Base-by-base conservation (phyloP, 2,113 vertebrate genomes). In the Cyanoliseus patagonus region DNA sequence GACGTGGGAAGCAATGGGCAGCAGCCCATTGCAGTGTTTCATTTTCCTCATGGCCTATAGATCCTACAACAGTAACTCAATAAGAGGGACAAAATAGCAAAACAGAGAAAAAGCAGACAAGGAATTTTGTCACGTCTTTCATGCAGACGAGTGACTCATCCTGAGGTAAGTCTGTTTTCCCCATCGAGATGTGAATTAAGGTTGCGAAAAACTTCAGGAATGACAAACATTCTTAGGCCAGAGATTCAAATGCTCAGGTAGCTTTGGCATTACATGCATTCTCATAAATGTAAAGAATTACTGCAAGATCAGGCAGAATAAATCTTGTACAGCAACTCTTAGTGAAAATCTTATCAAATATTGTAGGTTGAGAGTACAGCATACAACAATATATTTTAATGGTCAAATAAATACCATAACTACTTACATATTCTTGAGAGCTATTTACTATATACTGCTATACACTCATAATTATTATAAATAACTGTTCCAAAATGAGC, bases 111-210 rank as follows among this genome's bases (percentile, higher is more conserved):
- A 90, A 76, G 3, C 42, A 89, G 42, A 55, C 41, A 53, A 85
- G 4, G 5, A 88, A 41, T 51, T 77, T 94, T 75, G 59, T 70
- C n/a, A 44, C 30, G 55, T 83, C 64, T 76, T 90, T 61, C 57
- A 31, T 35, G 22, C 0, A 4, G 64, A 75, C 4, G 4, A 86
- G 27, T 90, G 88, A 93, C 42, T 92, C 64, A 90, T 92, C 18
- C 53, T 94, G 79, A 81, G 55, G 33, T 53, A 80, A 93, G 27
- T 68, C 72, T 94, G 39, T 86, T 93, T 95, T 81, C 22, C 59
- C 70, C 8, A 28, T 77, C 30, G 37, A 51, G 46, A 77, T 59
- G 44, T 67, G 42, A 74, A 61, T 31, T 63, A 86, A 77, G n/a
- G 6, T 82, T 77, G 12, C 42, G 37, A 90, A 88, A 83, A 39